These are phyloP conservation scores for Drosophila insularis DNA, from an alignment of 1,140 invertebrate species.

Conservation along the genomic window DNA sequence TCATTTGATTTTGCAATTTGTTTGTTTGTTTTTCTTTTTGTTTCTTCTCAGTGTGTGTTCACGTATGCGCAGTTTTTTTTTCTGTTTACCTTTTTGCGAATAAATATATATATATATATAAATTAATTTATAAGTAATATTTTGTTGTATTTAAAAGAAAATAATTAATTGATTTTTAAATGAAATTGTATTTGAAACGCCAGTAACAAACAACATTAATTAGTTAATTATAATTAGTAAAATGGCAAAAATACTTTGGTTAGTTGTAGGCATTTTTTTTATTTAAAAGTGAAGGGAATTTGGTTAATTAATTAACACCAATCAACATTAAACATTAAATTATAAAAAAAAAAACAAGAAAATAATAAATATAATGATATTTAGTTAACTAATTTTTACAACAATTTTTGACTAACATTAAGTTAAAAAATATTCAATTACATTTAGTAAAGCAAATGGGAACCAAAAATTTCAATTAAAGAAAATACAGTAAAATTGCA, in stretches of 20 bases:
- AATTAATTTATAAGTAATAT: neutral
- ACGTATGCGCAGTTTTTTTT: constrained; percentile 12
- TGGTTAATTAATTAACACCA: constrained; percentile 41
- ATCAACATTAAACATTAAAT: constrained; percentile 41
- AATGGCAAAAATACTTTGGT: constrained; percentile 7
- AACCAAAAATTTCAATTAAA: constrained; percentile 25
- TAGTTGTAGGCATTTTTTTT: neutral
- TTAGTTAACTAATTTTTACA: constrained; percentile 41
- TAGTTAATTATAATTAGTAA: constrained; percentile 11
- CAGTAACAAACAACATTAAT: constrained; percentile 56
- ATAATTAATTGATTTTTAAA: constrained; percentile 27
- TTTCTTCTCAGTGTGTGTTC: constrained; percentile 5
- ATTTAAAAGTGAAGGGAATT: constrained; percentile 26
- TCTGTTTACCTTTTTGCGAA: constrained; percentile 74
- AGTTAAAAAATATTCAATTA: constrained; percentile 37
- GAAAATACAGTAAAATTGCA: constrained; percentile 11
- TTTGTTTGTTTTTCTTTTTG: neutral
- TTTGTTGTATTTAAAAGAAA: constrained; percentile 20
- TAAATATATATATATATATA: neutral
- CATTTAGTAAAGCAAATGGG: neutral
- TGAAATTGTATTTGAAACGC: constrained; percentile 42
- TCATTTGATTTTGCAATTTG: neutral
- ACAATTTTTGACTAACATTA: constrained; percentile 52
- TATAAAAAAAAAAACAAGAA: constrained; percentile 17
- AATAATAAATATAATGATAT: neutral